Evolutionary conservation across 2,888 invertebrate species (phyloP).

Genomic region (Apomyelois bistriatella): DNA sequence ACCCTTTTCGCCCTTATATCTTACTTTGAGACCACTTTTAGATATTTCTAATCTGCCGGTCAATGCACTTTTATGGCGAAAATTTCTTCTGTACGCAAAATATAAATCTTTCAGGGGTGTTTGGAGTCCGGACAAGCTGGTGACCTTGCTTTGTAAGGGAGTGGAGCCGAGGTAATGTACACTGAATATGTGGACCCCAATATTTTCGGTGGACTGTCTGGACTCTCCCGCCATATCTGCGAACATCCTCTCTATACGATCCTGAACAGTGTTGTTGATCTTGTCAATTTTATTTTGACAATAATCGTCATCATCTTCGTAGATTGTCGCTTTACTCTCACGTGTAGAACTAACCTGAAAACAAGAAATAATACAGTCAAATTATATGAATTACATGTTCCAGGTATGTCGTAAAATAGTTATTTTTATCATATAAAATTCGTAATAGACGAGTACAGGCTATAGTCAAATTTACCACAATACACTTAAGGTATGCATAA

Average conservation of each 20-base stretch:
- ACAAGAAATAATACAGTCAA: conserved; percentile 17
- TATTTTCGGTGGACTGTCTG: conserved; percentile 67
- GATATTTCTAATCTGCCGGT: conserved; percentile 84
- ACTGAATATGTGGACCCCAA: conserved; percentile 81
- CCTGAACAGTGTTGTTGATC: conserved; percentile 87
- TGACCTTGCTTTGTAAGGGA: conserved; percentile 88
- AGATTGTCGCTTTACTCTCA: conserved; percentile 53
- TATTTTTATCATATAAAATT: no score
- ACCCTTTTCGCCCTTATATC: conserved; percentile 82
- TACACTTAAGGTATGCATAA: no score
- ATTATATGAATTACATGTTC: no score
- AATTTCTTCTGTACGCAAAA: conserved; percentile 79
- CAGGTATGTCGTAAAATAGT: no score
- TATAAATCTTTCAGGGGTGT: conserved; percentile 88
- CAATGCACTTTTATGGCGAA: conserved; percentile 71
- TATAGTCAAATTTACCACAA: no score
- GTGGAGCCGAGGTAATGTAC: conserved; percentile 92
- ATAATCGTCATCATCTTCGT: conserved; percentile 67
- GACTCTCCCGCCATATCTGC: conserved; percentile 83
- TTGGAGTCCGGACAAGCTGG: conserved; percentile 90
- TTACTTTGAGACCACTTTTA: conserved; percentile 85
- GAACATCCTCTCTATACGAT: conserved; percentile 92
- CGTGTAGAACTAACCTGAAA: conserved; percentile 55
- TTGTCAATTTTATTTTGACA: conserved; percentile 60
- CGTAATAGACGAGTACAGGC: no score